These are phyloP conservation scores for Thryonomys swinderianus DNA, from an alignment of 2,113 vertebrate species.

Conservation along the genomic window DNA sequence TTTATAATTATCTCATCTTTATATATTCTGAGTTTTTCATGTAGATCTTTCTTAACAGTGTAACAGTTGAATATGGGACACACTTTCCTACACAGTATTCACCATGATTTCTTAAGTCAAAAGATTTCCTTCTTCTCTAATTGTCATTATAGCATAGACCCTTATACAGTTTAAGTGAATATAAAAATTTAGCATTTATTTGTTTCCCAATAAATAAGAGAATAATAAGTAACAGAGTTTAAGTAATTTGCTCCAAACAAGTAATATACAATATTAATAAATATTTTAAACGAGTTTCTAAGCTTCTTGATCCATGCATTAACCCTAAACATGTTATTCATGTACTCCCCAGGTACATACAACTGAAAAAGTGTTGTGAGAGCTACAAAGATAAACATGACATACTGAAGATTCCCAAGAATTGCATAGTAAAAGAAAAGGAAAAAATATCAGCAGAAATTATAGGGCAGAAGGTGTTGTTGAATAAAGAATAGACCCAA, in stretches of 20 bases:
- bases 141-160: not conserved
- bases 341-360: conserved; percentile 1
- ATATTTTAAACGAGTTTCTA: conserved; percentile 44
- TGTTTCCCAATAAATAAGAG: not conserved
- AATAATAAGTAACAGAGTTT: not conserved
- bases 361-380: not conserved
- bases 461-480: not conserved
- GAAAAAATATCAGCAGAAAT: not conserved
- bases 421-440: not conserved
- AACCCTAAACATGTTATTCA: not conserved
- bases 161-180: not conserved
- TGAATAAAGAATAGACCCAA: not conserved
- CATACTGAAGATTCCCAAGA: not conserved
- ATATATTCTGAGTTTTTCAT: conserved; percentile 41
- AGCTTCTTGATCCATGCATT: not conserved
- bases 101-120: not conserved
- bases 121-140: not conserved
- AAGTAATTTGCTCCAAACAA: conserved; percentile 39
- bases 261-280: not conserved
- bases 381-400: not conserved
- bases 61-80: not conserved
- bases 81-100: conserved; percentile 15
- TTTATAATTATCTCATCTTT: conserved; percentile 38
- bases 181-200: not conserved
- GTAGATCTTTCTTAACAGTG: not conserved